Evolutionary conservation across 2,113 vertebrate genomes (phyloP).

Genomic region (Butorides virescens): DNA sequence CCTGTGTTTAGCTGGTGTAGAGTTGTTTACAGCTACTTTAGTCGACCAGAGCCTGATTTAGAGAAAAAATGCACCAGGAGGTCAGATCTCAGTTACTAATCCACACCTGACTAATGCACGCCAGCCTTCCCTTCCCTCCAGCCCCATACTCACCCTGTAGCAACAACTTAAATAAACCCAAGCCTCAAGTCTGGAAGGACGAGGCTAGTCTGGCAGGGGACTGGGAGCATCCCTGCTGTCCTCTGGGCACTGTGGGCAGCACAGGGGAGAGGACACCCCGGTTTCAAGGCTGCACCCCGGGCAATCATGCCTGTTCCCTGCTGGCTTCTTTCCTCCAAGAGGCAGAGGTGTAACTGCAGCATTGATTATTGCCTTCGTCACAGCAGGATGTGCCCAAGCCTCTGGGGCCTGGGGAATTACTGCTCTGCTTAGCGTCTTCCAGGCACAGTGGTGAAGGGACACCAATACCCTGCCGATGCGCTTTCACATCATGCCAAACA

Average conservation of each 20-base stretch:
- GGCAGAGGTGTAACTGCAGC: neutral
- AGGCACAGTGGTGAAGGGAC: neutral
- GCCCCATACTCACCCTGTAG: neutral
- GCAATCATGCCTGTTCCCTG: neutral
- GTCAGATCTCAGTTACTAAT: neutral
- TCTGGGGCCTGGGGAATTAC: neutral
- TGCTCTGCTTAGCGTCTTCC: neutral
- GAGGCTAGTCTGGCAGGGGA: neutral
- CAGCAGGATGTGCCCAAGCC: neutral
- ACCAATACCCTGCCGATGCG: fast-evolving
- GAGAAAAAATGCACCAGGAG: neutral
- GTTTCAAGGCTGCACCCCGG: neutral
- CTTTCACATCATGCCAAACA: neutral
- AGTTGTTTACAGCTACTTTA: neutral
- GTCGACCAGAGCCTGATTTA: neutral
- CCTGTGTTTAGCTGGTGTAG: neutral
- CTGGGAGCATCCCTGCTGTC: neutral
- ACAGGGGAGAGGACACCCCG: fast-evolving
- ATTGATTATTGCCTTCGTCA: neutral
- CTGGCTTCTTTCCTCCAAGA: neutral
- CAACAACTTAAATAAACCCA: neutral
- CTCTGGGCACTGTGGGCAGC: neutral
- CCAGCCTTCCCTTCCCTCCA: neutral
- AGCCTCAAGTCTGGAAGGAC: neutral
- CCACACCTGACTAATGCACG: neutral